A percentile compares a stretch with the other conserved stretches of the same genome.
phyloP scores from a whole-genome alignment of 2,797 vertebrate genomes.

The Ambastaia sidthimunki region DNA sequence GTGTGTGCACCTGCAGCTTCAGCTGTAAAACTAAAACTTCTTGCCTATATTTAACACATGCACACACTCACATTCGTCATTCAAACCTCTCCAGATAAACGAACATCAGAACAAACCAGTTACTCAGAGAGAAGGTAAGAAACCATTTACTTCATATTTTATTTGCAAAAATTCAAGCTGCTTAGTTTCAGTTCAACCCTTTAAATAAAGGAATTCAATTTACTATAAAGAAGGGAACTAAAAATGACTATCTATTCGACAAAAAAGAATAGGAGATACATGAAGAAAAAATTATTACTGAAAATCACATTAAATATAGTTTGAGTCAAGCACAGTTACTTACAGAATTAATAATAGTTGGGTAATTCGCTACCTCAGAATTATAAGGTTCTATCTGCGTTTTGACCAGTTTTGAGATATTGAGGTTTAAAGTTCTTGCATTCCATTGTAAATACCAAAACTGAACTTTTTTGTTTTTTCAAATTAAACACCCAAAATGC shows the following conservation, averaged over 20 bases:
- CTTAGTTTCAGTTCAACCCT: background rate
- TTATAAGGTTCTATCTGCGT: too few species aligned
- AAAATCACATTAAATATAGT: background rate
- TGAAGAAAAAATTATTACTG: background rate
- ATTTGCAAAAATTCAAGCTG: background rate
- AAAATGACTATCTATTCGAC: background rate
- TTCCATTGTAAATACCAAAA: too few species aligned
- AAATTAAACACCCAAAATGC: too few species aligned
- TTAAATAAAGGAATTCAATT: background rate
- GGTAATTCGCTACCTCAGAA: too few species aligned
- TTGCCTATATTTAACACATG: background rate
- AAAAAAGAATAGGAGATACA: background rate
- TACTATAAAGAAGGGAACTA: background rate
- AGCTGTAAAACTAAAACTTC: conserved; percentile 3
- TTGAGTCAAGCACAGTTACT: background rate
- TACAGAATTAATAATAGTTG: background rate
- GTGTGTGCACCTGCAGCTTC: conserved; percentile 1
- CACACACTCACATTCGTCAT: background rate
- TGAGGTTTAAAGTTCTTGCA: too few species aligned
- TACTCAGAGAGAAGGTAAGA: conserved; percentile 12
- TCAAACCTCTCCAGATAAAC: conserved; percentile 4
- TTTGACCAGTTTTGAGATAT: too few species aligned
- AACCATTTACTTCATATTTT: background rate
- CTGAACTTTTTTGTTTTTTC: too few species aligned
- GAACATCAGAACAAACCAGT: background rate